A percentile compares a stretch with the other conserved stretches of the same genome.
These are phyloP conservation scores for Muntiacus reevesi DNA, from an alignment of 2,113 vertebrate species.

Conservation along the genomic window DNA sequence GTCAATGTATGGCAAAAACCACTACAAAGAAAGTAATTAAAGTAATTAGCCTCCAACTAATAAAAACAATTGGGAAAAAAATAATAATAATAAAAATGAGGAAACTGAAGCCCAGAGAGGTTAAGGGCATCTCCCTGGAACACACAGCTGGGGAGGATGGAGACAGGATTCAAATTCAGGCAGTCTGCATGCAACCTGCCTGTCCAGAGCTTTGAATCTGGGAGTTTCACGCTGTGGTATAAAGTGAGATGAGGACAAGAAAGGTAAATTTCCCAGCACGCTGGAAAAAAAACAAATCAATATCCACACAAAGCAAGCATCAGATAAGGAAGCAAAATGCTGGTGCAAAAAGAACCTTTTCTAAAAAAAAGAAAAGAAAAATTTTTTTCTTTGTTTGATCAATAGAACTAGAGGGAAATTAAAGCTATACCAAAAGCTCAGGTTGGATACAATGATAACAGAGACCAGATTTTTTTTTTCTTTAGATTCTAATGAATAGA, in stretches of 20 bases:
- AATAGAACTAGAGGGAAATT: conserved; percentile 33
- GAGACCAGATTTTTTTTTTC: neutral
- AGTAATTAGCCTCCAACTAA: too few relatives aligned
- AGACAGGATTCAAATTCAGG: neutral
- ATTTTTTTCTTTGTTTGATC: neutral
- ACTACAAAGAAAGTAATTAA: too few relatives aligned
- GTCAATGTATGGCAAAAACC: too few relatives aligned
- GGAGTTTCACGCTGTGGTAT: neutral
- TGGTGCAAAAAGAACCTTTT: neutral
- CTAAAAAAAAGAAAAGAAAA: neutral
- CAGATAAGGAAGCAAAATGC: neutral
- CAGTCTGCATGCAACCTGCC: neutral
- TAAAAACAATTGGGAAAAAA: too few relatives aligned
- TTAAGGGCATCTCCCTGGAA: neutral
- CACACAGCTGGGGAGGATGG: neutral
- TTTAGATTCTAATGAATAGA: conserved; percentile 20
- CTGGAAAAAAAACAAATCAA: neutral
- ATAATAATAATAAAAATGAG: neutral
- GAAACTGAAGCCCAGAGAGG: neutral
- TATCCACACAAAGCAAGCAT: conserved; percentile 21
- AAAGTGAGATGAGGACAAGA: neutral
- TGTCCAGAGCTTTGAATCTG: neutral
- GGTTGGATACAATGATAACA: neutral
- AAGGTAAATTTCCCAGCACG: neutral
- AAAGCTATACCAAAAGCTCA: neutral